Base-by-base conservation (phyloP, 1,140 invertebrate species). In the Cyclargus thomasi region DNA sequence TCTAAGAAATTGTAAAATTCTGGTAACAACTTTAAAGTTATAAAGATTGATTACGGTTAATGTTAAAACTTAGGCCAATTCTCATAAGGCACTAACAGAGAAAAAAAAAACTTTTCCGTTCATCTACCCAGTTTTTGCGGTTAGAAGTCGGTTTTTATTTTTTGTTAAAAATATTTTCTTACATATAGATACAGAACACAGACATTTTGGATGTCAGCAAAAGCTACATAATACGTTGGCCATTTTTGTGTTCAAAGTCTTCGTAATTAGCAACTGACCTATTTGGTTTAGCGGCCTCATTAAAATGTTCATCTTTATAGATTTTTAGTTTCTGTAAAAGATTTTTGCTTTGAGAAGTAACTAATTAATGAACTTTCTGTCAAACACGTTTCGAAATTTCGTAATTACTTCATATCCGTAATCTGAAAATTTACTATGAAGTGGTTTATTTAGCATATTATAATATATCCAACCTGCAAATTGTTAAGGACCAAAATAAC, bases 231-330 rank as follows among this genome's bases (percentile, higher is more conserved):
- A 20, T 20, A 8, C 21, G 55, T 20, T 20, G 55, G n/a, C 55
- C 55, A 59, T 59, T 59, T 59, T 59, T 11, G 10, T 18, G 17
- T 59, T 1, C 55, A 7, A 18, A 59, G 55, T 11, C 55, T 59
- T 59, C 20, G 18, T 59, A 59, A 59, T 59, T 59, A 59, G 55
- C 20, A 2, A 21, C 55, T 59, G 55, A 59, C 55, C 55, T 59
- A 59, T 59, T 59, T 59, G 55, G 17, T 59, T 59, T 59, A 59
- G 55, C 14, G 55, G 6, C 55, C 55, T 59, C 21, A 59, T 59
- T 59, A 59, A 59, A 59, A 59, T 21, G 20, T 59, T 11, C 5
- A 20, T 59, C 18, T 59, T 22, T 20, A 18, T 59, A 59, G 17
- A 59, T 59, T 59, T 22, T 59, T 21, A 20, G 17, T 57, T 18